Evolutionary conservation across 2,888 invertebrate species (phyloP).

Genomic region (Hermaeophaga mercurialis): DNA sequence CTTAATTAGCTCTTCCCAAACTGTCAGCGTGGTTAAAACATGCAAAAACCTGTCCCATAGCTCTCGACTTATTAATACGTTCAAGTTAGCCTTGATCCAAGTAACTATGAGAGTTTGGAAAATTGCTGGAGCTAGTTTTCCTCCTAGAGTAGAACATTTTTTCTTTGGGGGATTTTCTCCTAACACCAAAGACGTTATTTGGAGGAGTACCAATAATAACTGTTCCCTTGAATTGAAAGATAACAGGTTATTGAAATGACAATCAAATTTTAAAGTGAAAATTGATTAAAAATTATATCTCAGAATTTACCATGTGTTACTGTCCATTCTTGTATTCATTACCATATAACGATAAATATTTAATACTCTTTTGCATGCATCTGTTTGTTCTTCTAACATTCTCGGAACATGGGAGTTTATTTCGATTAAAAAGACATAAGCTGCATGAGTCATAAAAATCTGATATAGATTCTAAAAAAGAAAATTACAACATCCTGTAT

Average conservation of each 20-base stretch:
- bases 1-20: constrained; percentile 92
- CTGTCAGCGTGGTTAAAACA: constrained; percentile 84
- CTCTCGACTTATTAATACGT: constrained; percentile 85
- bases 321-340: constrained; percentile 94
- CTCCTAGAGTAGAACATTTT: constrained; percentile 77
- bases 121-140: constrained; percentile 82
- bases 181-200: constrained; percentile 89
- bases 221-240: too few species aligned
- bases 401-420: constrained; percentile 67
- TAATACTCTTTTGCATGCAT: constrained; percentile 92
- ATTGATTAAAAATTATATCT: too few species aligned
- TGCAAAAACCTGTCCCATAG: constrained; percentile 93
- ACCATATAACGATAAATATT: constrained; percentile 97
- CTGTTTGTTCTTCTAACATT: constrained; percentile 89
- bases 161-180: constrained; percentile 78
- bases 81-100: constrained; percentile 97
- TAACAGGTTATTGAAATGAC: too few species aligned
- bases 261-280: too few species aligned
- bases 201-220: constrained; percentile 80
- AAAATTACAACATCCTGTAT: constrained; percentile 18
- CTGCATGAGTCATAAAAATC: constrained; percentile 92
- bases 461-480: constrained; percentile 73
- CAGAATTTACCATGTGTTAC: constrained; percentile 78
- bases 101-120: constrained; percentile 95
- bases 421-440: constrained; percentile 88